Conservation (phyloP, 2,888 invertebrate species). For the Craniophora ligustri region DNA sequence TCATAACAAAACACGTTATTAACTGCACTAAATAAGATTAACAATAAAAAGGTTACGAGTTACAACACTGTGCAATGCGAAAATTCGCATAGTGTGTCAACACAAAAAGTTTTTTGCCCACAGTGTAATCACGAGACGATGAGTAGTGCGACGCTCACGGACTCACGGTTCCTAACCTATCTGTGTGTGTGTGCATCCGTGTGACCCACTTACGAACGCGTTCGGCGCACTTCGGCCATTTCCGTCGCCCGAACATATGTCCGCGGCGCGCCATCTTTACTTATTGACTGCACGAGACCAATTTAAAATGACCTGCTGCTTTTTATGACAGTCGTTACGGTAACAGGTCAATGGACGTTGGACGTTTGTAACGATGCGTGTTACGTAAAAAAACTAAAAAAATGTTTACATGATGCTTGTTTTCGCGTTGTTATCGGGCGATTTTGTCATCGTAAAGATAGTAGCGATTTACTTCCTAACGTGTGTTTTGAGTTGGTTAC, state of each 20-base stretch:
- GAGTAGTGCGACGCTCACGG: constrained; percentile 60
- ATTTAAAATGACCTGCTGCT: constrained; percentile 65
- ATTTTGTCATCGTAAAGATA: constrained; percentile 63
- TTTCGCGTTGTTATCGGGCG: constrained; percentile 61
- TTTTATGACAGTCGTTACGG: constrained; percentile 19
- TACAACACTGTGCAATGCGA: constrained; percentile 51
- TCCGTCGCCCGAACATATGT: constrained; percentile 81
- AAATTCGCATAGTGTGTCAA: constrained; percentile 75
- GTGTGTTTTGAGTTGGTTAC: constrained; percentile 10
- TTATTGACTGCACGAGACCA: constrained; percentile 64
- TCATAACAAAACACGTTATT: constrained; percentile 11
- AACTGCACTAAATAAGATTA: constrained; percentile 15
- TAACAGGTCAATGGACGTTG: constrained; percentile 43
- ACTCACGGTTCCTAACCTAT: constrained; percentile 59
- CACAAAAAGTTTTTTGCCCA: constrained; percentile 71
- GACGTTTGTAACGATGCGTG: constrained; percentile 43
- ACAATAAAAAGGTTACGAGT: constrained; percentile 49
- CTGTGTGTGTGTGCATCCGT: constrained; percentile 80
- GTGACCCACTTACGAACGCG: constrained; percentile 86
- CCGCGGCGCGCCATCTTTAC: constrained; percentile 74
- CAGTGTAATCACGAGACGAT: constrained; percentile 70
- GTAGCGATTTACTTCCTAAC: constrained; percentile 60
- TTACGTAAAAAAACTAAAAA: constrained; percentile 69
- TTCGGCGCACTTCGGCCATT: constrained; percentile 78
- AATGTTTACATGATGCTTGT: constrained; percentile 64